Percentiles rank a stretch among this genome's conserved stretches.
These are phyloP conservation scores for Conopomorpha cramerella DNA, from an alignment of 1,140 invertebrate species.

Conservation along the genomic window DNA sequence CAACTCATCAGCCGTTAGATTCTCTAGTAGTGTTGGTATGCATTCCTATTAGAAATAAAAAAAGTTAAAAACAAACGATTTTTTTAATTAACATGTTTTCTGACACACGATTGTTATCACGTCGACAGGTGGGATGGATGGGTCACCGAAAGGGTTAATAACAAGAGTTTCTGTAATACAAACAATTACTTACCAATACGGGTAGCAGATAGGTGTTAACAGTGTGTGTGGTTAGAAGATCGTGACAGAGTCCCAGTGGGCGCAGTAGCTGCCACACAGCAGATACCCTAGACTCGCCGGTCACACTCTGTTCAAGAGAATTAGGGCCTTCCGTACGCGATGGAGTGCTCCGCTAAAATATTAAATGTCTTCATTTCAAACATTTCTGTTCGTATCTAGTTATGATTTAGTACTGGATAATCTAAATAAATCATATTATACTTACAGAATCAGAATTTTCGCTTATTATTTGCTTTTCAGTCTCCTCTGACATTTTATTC, in stretches of 20 bases:
- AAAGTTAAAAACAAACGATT: slow-evolving; percentile 3
- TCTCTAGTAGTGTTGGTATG: slow-evolving; percentile 88
- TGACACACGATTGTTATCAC: too few species aligned
- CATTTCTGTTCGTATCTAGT: too few species aligned
- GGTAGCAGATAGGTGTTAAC: slow-evolving; percentile 93
- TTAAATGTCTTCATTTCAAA: slow-evolving; percentile 2
- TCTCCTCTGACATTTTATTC: too few species aligned
- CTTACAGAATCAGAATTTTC: too few species aligned
- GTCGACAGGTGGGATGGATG: too few species aligned
- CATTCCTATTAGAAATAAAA: slow-evolving; percentile 72
- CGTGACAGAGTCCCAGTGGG: slow-evolving; percentile 92
- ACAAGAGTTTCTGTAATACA: too few species aligned
- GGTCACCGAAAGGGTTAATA: too few species aligned
- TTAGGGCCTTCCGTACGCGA: slow-evolving; percentile 35
- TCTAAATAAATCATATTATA: too few species aligned
- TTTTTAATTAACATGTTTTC: too few species aligned
- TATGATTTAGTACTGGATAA: too few species aligned
- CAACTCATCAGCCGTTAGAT: slow-evolving; percentile 95
- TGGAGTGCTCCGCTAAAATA: slow-evolving; percentile 17
- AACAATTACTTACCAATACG: slow-evolving; percentile 81
- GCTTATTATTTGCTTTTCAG: too few species aligned
- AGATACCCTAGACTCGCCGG: slow-evolving; percentile 37
- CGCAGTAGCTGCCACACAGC: slow-evolving; percentile 70
- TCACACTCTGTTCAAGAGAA: slow-evolving; percentile 36
- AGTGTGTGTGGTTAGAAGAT: slow-evolving; percentile 87